Conservation (phyloP, 1,140 invertebrate genomes). For the Orussus abietinus region DNA sequence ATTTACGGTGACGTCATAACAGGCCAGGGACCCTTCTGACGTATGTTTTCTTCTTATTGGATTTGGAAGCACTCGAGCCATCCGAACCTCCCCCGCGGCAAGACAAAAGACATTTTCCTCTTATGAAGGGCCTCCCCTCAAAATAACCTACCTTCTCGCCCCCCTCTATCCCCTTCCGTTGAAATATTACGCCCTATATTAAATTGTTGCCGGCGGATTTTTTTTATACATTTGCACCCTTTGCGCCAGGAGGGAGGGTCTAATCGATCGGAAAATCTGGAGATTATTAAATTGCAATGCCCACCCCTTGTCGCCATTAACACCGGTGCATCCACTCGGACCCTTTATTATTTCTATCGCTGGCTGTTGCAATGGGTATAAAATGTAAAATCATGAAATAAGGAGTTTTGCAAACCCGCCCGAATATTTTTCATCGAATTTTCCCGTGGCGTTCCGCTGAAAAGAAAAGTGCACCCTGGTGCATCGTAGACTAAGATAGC, state of each 20-base stretch:
- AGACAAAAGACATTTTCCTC: slow-evolving; percentile 15
- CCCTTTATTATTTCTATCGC: no score
- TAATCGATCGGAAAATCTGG: slow-evolving; percentile 31
- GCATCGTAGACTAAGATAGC: no score
- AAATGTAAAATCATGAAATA: no score
- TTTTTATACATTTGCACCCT: slow-evolving; percentile 17
- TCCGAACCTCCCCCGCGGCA: not conserved
- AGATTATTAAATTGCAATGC: slow-evolving; percentile 30
- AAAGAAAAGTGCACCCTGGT: no score
- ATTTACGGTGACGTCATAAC: slow-evolving; percentile 15
- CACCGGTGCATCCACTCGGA: no score
- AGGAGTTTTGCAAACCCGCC: no score
- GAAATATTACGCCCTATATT: slow-evolving; percentile 28
- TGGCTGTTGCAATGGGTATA: no score
- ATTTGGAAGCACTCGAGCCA: slow-evolving; percentile 6
- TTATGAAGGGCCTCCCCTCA: slow-evolving; percentile 7
- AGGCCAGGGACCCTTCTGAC: slow-evolving; percentile 8
- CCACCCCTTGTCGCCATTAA: no score
- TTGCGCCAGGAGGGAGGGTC: slow-evolving; percentile 13
- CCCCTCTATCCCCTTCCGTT: slow-evolving; percentile 11
- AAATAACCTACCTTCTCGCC: slow-evolving; percentile 6
- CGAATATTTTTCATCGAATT: no score
- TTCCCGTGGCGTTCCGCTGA: no score
- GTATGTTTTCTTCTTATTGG: slow-evolving; percentile 13
- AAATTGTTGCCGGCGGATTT: slow-evolving; percentile 21